phyloP scores from a whole-genome alignment of 2,113 vertebrate species.

The Lichenostomus cassidix region DNA sequence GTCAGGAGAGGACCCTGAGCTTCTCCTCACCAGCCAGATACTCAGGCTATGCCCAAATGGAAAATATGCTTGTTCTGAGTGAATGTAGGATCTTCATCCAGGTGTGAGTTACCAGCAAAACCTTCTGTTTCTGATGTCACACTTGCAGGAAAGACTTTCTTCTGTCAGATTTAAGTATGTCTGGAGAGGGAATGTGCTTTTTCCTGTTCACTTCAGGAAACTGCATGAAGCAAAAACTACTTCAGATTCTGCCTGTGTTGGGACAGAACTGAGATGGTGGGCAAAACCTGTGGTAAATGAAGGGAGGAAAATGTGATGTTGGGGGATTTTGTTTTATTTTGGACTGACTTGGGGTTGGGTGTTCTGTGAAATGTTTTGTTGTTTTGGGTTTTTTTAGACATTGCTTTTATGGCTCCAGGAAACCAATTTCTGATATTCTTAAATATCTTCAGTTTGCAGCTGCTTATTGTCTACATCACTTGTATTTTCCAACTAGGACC shows the following conservation, averaged over 20 bases:
- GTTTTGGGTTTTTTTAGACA: background rate
- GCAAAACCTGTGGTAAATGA: background rate
- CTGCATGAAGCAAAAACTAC: background rate
- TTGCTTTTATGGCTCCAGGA: background rate
- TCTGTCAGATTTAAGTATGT: background rate
- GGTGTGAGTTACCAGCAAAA: background rate
- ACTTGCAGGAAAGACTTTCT: background rate
- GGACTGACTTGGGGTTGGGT: background rate
- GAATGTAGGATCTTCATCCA: background rate
- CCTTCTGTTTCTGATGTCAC: background rate
- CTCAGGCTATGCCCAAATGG: background rate
- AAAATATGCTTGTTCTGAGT: background rate
- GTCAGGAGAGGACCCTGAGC: background rate
- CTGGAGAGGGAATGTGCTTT: background rate
- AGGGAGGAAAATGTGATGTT: background rate
- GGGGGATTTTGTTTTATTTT: background rate
- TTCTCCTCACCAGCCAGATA: fast-evolving
- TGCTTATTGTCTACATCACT: background rate
- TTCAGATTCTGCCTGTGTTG: background rate
- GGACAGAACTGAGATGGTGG: background rate
- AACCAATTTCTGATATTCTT: background rate
- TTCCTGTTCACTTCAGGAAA: background rate
- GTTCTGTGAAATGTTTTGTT: background rate
- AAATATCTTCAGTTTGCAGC: background rate
- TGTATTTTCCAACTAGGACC: background rate